Base-by-base conservation (phyloP, 2,797 vertebrate species). In the Enteromius radiatus region DNA sequence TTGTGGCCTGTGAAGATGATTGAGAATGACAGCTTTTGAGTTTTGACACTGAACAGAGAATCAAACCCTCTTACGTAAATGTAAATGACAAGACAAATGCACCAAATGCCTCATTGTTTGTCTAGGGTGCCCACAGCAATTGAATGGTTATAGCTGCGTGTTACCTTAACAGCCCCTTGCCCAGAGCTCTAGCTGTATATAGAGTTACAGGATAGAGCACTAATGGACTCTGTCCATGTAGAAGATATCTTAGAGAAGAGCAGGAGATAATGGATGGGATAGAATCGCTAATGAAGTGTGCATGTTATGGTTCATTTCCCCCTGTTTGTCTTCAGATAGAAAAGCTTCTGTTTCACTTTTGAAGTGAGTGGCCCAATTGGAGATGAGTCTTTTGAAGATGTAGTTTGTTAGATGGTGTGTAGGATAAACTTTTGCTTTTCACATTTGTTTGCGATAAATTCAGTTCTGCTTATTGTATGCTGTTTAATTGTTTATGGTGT, bases 201-300 rank as follows among this genome's bases (percentile, higher is more conserved):
- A 77, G 38, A 41, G 63, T 87, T 86, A 85, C 83, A 67, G 78
- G 79, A 81, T 38, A 45, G 71, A 47, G 79, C 81, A 59, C 78
- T 86, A 86, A 87, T 88, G 86, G 83, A 59, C 65, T 79, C 73
- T 81, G 54, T 75, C 78, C 75, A 82, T 82, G 76, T 76, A 85
- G 64, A 64, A 26, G 75, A 78, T 86, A 70, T 82, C 69, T 67
- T 78, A 1, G 56, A 82, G 76, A 71, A 73, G 83, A 87, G 68
- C 70, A 83, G 31, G 67, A 79, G 84, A 54, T 85, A 84, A 89
- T 87, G 82, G 79, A 86, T 75, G 84, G 81, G 75, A 80, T 84
- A 76, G 76, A 87, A 74, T 87, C 67, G 10, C 52, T 82, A 82
- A 87, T 87, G 85, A 87, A 84, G 79, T 83, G 70, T 54, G 73